Evolutionary conservation across 2,113 vertebrate species (phyloP).

Genomic region (Cariama cristata): DNA sequence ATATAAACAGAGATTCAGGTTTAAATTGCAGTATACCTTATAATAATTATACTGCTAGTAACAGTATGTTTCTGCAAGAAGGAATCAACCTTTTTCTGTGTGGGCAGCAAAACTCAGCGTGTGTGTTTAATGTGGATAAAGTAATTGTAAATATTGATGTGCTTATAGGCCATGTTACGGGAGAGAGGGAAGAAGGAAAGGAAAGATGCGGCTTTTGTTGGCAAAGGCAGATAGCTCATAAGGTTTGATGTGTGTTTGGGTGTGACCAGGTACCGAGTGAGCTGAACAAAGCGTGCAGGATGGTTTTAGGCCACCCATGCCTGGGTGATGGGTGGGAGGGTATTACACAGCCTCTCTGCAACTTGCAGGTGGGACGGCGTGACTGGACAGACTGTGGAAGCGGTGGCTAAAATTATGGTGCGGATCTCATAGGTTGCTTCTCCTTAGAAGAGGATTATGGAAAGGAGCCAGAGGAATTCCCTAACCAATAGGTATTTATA

Average conservation of each 20-base stretch:
- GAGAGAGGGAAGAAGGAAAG: background rate
- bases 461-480: background rate
- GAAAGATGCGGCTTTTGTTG: background rate
- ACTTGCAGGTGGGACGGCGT: fast-evolving
- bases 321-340: background rate
- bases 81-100: constrained; percentile 22
- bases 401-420: too few species aligned
- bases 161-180: background rate
- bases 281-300: background rate
- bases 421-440: background rate
- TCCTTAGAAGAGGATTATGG: background rate
- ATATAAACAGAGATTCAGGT: constrained; percentile 73
- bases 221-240: background rate
- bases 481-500: background rate
- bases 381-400: background rate
- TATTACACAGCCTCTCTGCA: fast-evolving
- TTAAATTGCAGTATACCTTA: constrained; percentile 54
- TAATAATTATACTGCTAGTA: constrained; percentile 33
- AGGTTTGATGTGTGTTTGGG: background rate
- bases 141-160: constrained; percentile 16
- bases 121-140: constrained; percentile 16
- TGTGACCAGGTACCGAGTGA: background rate
- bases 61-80: background rate
- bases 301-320: background rate
- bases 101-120: background rate